Evolutionary conservation across 2,113 vertebrate genomes (phyloP).

Genomic region (Hippocampus abdominalis): DNA sequence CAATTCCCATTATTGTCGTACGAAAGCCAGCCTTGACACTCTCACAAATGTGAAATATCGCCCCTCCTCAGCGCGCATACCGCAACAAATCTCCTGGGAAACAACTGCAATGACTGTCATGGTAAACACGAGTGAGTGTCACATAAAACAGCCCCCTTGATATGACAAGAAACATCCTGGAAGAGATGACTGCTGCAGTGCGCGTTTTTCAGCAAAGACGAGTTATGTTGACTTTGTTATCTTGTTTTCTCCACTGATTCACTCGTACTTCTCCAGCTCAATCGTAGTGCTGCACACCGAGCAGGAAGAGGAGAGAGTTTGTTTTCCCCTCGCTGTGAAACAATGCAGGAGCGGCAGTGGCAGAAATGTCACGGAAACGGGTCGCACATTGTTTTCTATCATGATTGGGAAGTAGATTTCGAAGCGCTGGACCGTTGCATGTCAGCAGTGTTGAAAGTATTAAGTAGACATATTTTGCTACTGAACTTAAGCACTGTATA

Average conservation of each 20-base stretch:
- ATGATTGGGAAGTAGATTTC: conserved; percentile 8
- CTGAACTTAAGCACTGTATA: neutral
- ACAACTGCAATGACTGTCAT: conserved; percentile 48
- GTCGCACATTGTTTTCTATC: conserved; percentile 21
- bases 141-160: conserved; percentile 58
- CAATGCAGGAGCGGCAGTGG: conserved; percentile 21
- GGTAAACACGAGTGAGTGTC: conserved; percentile 61
- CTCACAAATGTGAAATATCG: conserved; percentile 45
- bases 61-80: conserved; percentile 38
- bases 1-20: conserved; percentile 28
- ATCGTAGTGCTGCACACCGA: conserved; percentile 18
- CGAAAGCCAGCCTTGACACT: neutral
- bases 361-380: conserved; percentile 6
- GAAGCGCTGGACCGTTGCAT: neutral
- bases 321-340: conserved; percentile 22
- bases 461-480: neutral
- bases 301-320: conserved; percentile 35
- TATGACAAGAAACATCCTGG: conserved; percentile 43
- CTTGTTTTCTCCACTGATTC: conserved; percentile 7
- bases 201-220: conserved; percentile 28
- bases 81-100: conserved; percentile 60
- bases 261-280: conserved; percentile 20
- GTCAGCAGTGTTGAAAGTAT: neutral
- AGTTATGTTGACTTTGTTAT: conserved; percentile 24
- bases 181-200: conserved; percentile 48